Conservation (phyloP, 2,888 invertebrate genomes). For the Scaptomyza caliginosa region DNA sequence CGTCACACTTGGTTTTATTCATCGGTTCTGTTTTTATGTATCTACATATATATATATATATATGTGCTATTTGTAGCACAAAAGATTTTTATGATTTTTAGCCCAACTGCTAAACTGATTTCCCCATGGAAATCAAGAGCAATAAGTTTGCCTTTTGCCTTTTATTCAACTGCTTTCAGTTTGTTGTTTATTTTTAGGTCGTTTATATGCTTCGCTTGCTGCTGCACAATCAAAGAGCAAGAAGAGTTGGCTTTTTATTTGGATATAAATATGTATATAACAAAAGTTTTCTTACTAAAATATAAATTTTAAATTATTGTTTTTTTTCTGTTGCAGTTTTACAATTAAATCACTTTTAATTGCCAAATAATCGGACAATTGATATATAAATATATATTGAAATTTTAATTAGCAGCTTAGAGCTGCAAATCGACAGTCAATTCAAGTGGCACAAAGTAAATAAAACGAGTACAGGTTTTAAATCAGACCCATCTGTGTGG, state of each 20-base stretch:
- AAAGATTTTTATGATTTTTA: constrained; percentile 82
- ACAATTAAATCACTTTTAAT: background rate
- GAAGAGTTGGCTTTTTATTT: background rate
- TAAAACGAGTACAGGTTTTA: constrained; percentile 41
- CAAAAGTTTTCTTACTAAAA: background rate
- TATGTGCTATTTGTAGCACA: constrained; percentile 72
- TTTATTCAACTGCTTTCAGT: constrained; percentile 6
- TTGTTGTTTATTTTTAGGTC: constrained; percentile 35
- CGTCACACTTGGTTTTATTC: constrained; percentile 50
- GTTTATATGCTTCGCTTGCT: constrained; percentile 25
- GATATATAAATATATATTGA: constrained; percentile 23
- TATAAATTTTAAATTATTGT: background rate
- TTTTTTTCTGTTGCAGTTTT: background rate
- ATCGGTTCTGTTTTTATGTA: constrained; percentile 60
- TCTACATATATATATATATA: no score
- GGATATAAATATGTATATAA: background rate
- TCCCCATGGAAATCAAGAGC: constrained; percentile 81
- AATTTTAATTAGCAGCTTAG: constrained; percentile 64
- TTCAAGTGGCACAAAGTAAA: constrained; percentile 51
- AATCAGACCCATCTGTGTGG: constrained; percentile 40
- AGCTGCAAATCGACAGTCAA: constrained; percentile 56
- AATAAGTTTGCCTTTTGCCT: constrained; percentile 50
- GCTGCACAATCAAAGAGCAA: background rate
- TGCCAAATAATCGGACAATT: background rate
- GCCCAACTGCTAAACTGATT: constrained; percentile 82